phyloP scores from a whole-genome alignment of 2,797 vertebrate species.

The Smutsia temminckii region DNA sequence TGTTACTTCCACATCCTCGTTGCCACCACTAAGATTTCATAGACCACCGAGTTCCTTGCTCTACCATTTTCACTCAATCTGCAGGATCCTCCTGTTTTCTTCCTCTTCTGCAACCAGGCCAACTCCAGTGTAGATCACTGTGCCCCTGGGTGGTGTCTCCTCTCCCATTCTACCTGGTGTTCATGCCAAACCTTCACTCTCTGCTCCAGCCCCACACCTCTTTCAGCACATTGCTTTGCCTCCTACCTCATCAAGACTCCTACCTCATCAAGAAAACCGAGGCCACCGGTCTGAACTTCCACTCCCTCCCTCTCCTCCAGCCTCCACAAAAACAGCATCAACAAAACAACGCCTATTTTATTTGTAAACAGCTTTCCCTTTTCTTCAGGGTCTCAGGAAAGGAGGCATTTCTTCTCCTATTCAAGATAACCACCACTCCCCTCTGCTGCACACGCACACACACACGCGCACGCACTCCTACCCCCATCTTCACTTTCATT shows the following conservation, averaged over 20 bases:
- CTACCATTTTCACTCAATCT: neutral
- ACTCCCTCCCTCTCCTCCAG: neutral
- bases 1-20: neutral
- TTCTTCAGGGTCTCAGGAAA: neutral
- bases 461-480: no score
- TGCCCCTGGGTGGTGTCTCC: neutral
- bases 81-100: neutral
- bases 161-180: neutral
- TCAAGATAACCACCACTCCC: neutral
- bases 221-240: neutral
- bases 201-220: neutral
- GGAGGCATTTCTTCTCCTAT: neutral
- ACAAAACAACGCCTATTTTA: neutral
- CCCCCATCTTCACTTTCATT: neutral
- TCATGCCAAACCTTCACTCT: neutral
- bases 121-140: rapidly evolving
- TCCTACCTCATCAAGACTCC: neutral
- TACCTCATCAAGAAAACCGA: neutral
- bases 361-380: neutral
- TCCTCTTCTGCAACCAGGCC: neutral
- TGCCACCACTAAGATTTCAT: rapidly evolving
- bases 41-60: no score
- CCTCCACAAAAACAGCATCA: neutral
- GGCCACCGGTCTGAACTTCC: neutral
- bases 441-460: neutral